Base-by-base conservation (phyloP, 1,140 invertebrate genomes). In the Bactericera cockerelli region DNA sequence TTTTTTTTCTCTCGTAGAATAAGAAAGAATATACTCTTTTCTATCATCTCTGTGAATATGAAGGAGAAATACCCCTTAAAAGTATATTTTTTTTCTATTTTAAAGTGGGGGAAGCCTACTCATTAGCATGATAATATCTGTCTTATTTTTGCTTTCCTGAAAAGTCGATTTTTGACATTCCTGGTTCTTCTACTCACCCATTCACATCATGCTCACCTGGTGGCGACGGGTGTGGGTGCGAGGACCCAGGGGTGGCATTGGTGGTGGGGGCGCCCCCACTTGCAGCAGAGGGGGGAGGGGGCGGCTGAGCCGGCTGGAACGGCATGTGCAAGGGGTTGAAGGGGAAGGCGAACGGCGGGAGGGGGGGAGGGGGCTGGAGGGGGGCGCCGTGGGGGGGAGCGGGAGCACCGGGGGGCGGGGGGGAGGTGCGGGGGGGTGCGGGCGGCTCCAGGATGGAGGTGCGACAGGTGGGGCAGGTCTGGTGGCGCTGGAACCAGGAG, bases 401-500 rank as follows among this genome's bases (percentile, higher is more conserved):
- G 55, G 71, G 69, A 6, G 68, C 72, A 19, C 65, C 69, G 1
- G 65, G 28, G 31, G 49, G 39, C 10, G 57, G 33, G 16, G 61
- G 39, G 2, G 57, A 25, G 60, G 67, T 33, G 57, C 73, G 64
- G 11, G 64, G 62, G 28, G 66, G 60, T 64, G 74, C 57, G 64
- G 65, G 60, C 67, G 66, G 66, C 65, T 70, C 66, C 68, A 70
- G 49, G 65, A 64, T 61, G 10, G 25, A 26, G 36, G 59, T 25
- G 31, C 97, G 81, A 74, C 97, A 99, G 1, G 96, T 99, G 3
- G 97, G 97, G 74, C 97, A 99, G 0, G 96, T 99, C 75, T 99
- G 97, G 72, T 99, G 97, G 11, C 96, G 80, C 76, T 99, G 97
- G 74, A 99, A 99, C 96, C 96, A 99, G 2, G 93, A 93, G 8